Conservation (phyloP, 2,113 vertebrate species). For the Brevimyrus niger region DNA sequence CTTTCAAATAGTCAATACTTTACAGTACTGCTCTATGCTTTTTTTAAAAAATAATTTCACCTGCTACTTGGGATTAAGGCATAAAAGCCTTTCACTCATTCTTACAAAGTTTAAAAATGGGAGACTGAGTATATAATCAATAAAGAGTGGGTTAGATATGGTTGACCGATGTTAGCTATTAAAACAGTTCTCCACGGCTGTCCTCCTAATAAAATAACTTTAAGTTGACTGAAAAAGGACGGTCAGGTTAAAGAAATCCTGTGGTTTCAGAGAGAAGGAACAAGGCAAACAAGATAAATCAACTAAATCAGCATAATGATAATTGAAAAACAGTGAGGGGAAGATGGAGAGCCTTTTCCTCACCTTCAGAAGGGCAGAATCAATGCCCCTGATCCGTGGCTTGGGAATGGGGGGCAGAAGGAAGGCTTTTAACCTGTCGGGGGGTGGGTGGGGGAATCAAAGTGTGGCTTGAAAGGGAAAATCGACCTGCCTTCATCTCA, state of each 20-base stretch:
- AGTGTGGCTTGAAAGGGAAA: not conserved
- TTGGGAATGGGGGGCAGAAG: conserved; percentile 25
- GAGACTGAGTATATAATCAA: not conserved
- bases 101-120: not conserved
- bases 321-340: not conserved
- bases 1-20: not conserved
- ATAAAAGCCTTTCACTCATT: not conserved
- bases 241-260: not conserved
- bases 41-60: not conserved
- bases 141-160: not conserved
- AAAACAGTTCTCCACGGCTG: not conserved
- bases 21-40: not conserved
- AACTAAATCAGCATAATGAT: not conserved
- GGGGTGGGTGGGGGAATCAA: conserved; percentile 6
- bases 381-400: conserved; percentile 28
- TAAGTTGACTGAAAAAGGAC: not conserved
- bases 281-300: not conserved
- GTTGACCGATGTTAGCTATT: not conserved
- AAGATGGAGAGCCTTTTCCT: not conserved
- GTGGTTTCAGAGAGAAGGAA: not conserved
- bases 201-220: not conserved
- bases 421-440: conserved; percentile 23
- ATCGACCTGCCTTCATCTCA: not conserved
- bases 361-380: conserved; percentile 24
- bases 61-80: not conserved